Percentiles rank a stretch among this genome's conserved stretches.
Evolutionary conservation across 2,888 invertebrate species (phyloP).

Genomic region (Stomorhina lunata): DNA sequence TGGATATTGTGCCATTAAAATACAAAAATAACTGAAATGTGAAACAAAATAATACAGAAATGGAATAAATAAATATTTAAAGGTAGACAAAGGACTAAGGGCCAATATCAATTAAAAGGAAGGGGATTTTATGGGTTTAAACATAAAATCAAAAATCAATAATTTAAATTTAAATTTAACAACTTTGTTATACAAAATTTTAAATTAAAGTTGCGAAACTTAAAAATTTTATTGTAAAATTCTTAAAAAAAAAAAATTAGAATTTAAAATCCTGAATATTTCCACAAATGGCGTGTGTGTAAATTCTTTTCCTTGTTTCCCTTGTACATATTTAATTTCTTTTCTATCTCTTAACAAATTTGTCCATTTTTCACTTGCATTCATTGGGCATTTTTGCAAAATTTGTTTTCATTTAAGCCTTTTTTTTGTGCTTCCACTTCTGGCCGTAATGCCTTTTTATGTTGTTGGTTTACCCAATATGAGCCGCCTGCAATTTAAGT

Average conservation of each 20-base stretch:
- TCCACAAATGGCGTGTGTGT: background rate
- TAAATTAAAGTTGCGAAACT: too few species aligned
- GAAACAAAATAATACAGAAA: slow-evolving; percentile 1
- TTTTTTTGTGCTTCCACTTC: slow-evolving; percentile 19
- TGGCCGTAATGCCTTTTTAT: slow-evolving; percentile 46
- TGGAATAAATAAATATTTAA: background rate
- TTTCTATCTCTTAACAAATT: slow-evolving; percentile 20
- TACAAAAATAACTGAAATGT: background rate
- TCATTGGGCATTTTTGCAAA: slow-evolving; percentile 62
- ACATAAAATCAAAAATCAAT: slow-evolving; percentile 48
- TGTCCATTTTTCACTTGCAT: slow-evolving; percentile 59
- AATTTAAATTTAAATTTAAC: slow-evolving; percentile 51
- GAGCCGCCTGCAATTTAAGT: slow-evolving; percentile 63
- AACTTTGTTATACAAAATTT: too few species aligned
- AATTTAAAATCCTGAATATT: background rate
- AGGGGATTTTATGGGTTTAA: too few species aligned
- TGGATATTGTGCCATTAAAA: slow-evolving; percentile 22
- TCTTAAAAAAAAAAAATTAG: background rate
- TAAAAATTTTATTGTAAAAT: background rate
- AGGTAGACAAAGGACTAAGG: slow-evolving; percentile 12
- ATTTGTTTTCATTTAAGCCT: background rate
- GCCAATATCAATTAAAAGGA: background rate
- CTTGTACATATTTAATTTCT: background rate
- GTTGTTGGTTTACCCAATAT: slow-evolving; percentile 63
- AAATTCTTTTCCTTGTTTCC: background rate